Conservation (phyloP, 2,888 invertebrate genomes). For the Elmis aenea region DNA sequence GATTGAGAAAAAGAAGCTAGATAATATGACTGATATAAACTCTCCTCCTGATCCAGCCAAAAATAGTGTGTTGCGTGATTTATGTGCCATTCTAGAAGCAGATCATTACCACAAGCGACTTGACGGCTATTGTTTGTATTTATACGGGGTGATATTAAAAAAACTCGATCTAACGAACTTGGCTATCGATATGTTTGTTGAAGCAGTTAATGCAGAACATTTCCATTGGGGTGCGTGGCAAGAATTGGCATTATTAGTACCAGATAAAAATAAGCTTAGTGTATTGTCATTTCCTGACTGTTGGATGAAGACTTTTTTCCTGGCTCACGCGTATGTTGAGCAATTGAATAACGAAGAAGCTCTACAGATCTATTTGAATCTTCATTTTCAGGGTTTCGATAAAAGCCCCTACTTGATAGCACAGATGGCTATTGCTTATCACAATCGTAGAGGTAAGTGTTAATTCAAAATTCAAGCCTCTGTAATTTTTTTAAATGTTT, state of each 20-base stretch:
- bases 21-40: constrained; percentile 62
- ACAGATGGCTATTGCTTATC: constrained; percentile 88
- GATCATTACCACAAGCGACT: constrained; percentile 58
- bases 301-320: constrained; percentile 93
- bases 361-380: constrained; percentile 70
- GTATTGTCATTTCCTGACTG: constrained; percentile 70
- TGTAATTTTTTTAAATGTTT: constrained; percentile 13
- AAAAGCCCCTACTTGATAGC: constrained; percentile 86
- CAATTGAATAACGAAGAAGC: constrained; percentile 87
- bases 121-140: constrained; percentile 83
- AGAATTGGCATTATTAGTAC: constrained; percentile 79
- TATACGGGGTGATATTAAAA: constrained; percentile 87
- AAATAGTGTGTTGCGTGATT: constrained; percentile 51
- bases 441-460: constrained; percentile 77
- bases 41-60: constrained; percentile 57
- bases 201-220: constrained; percentile 73
- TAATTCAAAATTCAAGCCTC: background rate
- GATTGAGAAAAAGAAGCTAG: constrained; percentile 83
- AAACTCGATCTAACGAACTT: constrained; percentile 75
- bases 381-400: constrained; percentile 75
- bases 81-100: constrained; percentile 54
- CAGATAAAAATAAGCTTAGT: constrained; percentile 63
- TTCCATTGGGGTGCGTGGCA: constrained; percentile 95
- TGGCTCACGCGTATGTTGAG: constrained; percentile 85
- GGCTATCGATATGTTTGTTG: constrained; percentile 73